Conservation (phyloP, 2,113 vertebrate genomes). For the Notarius quadriscutis region DNA sequence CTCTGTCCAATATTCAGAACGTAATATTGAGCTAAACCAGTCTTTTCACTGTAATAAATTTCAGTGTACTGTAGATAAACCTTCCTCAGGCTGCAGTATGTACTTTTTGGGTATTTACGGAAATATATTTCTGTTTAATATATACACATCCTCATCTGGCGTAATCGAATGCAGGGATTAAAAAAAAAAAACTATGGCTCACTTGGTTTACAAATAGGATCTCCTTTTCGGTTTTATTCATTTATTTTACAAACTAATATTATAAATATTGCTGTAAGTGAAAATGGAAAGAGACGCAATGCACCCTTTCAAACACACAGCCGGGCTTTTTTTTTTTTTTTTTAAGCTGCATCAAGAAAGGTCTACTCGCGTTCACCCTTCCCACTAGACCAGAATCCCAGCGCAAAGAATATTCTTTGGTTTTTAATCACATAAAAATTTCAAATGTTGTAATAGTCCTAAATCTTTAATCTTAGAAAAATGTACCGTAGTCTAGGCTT, state of each 20-base stretch:
- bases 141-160: neutral
- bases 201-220: neutral
- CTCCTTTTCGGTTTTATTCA: neutral
- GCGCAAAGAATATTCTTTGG: neutral
- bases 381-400: neutral
- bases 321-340: neutral
- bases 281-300: neutral
- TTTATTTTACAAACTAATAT: neutral
- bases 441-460: neutral
- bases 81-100: neutral
- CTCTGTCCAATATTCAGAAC: neutral
- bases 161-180: neutral
- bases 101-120: neutral
- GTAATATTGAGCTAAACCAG: neutral
- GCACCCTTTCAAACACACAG: neutral
- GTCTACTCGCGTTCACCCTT: neutral
- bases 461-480: neutral
- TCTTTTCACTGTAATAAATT: neutral
- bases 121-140: neutral
- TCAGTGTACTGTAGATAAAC: neutral
- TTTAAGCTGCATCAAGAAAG: neutral
- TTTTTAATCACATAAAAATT: neutral
- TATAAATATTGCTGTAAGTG: neutral
- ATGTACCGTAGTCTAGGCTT: neutral
- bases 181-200: neutral